Percentiles rank a stretch among this genome's conserved stretches.
Evolutionary conservation across 2,113 vertebrate species (phyloP).

Genomic region (Phrynosoma blainvillii): DNA sequence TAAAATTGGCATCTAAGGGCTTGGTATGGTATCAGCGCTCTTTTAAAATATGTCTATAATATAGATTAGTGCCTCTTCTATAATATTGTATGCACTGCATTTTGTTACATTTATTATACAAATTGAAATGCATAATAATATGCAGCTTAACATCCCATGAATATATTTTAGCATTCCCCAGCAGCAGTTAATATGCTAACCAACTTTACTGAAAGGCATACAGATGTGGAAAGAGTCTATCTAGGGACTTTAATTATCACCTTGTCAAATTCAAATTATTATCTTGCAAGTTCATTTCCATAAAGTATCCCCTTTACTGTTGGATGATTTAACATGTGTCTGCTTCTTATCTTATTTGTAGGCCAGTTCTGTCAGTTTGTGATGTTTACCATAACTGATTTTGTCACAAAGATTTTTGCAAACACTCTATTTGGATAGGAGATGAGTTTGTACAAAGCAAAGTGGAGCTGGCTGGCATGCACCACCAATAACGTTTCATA

Average conservation of each 20-base stretch:
- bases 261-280: slow-evolving; percentile 89
- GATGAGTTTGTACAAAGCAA: slow-evolving; percentile 43
- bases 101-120: slow-evolving; percentile 80
- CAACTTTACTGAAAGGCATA: slow-evolving; percentile 78
- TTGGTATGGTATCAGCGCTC: slow-evolving; percentile 29
- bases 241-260: slow-evolving; percentile 93
- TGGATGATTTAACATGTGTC: slow-evolving; percentile 79
- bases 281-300: slow-evolving; percentile 84
- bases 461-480: slow-evolving; percentile 42
- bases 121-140: slow-evolving; percentile 82
- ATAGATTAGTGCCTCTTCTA: slow-evolving; percentile 70
- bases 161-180: slow-evolving; percentile 76
- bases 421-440: slow-evolving; percentile 65
- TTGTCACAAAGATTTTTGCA: slow-evolving; percentile 69
- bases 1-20: slow-evolving; percentile 52
- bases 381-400: slow-evolving; percentile 70
- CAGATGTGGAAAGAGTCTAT: slow-evolving; percentile 81
- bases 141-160: slow-evolving; percentile 77
- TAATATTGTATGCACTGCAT: slow-evolving; percentile 73
- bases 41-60: slow-evolving; percentile 65
- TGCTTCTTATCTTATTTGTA: slow-evolving; percentile 76
- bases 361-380: slow-evolving; percentile 62
- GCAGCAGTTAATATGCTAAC: slow-evolving; percentile 81
- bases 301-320: slow-evolving; percentile 78
- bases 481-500: slow-evolving; percentile 48